Base-by-base conservation (phyloP, 2,797 vertebrate species). In the Macropodus opercularis region DNA sequence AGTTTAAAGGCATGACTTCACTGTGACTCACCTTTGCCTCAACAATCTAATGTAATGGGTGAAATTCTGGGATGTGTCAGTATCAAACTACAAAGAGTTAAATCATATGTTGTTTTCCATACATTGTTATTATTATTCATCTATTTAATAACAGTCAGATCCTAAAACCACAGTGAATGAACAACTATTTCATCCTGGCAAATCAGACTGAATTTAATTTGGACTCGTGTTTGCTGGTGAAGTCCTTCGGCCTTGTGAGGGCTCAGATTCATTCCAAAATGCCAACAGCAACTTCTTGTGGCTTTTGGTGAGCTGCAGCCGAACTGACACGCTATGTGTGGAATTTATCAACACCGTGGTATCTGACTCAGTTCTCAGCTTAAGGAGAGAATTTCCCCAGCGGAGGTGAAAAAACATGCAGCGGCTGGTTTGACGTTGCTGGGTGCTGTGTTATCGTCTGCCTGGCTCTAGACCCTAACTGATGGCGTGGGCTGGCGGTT, bases 331-430 rank as follows among this genome's bases (percentile, higher is more conserved):
- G 61, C 56, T 85, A 85, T 81, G 76, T 60, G 60, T 51, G 79
- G 84, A 84, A 86, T 83, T 80, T 53, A 86, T 68, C 69, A 54
- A 66, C 49, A 77, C 68, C 46, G 48, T 79, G 74, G 69, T 65
- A 70, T 77, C 75, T 31, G 73, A 86, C 38, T 83, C 61, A 43
- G 49, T 53, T 51, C 51, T 64, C 34, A 41, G 50, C 55, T 47
- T 18, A 3, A 5, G 49, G 21, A 40, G 34, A 61, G 44, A 72
- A n/a, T 57, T 77, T 69, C 69, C 29, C 68, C 29, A 75, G 69
- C 3, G 4, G 59, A 57, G 57, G 52, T 48, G 57, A 77, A 53
- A n/a, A 26, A 64, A 63, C 42, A 35, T 56, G 77, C 60, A 49
- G 44, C 23, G 18, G 48, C 58, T 66, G 69, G 51, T 70, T 31